Conservation (phyloP, 2,113 vertebrate genomes). For the Hymenochirus boettgeri region DNA sequence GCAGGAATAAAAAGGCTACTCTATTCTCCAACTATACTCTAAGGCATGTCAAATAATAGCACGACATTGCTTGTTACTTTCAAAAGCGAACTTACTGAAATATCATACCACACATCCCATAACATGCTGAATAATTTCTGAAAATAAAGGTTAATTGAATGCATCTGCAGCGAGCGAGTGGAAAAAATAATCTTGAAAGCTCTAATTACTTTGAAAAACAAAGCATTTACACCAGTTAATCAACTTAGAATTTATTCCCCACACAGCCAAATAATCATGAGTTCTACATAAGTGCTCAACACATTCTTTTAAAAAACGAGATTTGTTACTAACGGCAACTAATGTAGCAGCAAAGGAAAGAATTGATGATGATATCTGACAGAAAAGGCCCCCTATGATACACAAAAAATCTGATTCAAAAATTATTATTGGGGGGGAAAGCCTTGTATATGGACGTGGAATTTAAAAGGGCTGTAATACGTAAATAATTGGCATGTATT, state of each 20-base stretch:
- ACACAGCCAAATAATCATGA: slow-evolving; percentile 46
- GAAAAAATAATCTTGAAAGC: slow-evolving; percentile 25
- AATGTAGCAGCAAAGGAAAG: slow-evolving; percentile 14
- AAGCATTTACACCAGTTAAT: slow-evolving; percentile 55
- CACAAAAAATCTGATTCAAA: background rate
- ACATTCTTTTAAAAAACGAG: slow-evolving; percentile 38
- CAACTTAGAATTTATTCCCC: slow-evolving; percentile 47
- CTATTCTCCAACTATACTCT: too few species aligned
- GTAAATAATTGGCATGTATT: too few species aligned
- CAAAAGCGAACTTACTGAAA: too few species aligned
- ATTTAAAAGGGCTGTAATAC: too few species aligned
- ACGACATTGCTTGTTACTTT: too few species aligned
- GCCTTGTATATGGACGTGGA: too few species aligned
- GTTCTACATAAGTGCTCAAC: slow-evolving; percentile 51
- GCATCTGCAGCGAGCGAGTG: slow-evolving; percentile 28
- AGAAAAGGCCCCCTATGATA: slow-evolving; percentile 5
- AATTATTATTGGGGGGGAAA: background rate
- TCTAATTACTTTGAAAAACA: slow-evolving; percentile 51
- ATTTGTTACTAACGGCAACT: slow-evolving; percentile 36
- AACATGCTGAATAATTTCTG: slow-evolving; percentile 42
- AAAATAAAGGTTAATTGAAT: slow-evolving; percentile 41
- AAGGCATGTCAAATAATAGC: too few species aligned
- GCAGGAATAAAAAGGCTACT: too few species aligned
- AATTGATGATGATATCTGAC: slow-evolving; percentile 21
- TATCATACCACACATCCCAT: background rate